Conservation (phyloP, 2,113 vertebrate genomes). For the Leucopsar rothschildi region DNA sequence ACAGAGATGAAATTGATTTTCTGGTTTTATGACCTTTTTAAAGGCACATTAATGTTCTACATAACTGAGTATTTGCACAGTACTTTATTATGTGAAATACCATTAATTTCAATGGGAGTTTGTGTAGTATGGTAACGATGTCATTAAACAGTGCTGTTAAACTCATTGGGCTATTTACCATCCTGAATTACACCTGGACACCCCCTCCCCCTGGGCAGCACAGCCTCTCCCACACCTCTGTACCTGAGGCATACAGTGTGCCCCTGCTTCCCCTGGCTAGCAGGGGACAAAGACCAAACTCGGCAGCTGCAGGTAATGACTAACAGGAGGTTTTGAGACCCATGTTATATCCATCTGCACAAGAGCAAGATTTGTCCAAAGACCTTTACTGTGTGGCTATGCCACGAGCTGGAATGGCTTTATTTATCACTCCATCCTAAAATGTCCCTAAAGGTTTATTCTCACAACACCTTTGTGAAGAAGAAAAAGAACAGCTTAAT, state of each 20-base stretch:
- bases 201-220: neutral
- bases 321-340: neutral
- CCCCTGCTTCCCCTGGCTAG: neutral
- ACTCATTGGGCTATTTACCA: constrained; percentile 14
- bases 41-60: constrained; percentile 33
- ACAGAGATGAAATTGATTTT: constrained; percentile 3
- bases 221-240: neutral
- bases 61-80: constrained; percentile 35
- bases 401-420: neutral
- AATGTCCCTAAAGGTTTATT: neutral
- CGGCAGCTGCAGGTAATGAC: constrained; percentile 9
- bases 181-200: constrained; percentile 21
- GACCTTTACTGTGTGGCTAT: neutral
- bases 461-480: neutral
- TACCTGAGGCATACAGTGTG: neutral
- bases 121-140: constrained; percentile 44
- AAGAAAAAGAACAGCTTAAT: neutral
- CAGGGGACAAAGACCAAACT: neutral
- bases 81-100: constrained; percentile 58
- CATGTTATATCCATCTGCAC: neutral
- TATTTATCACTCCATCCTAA: neutral
- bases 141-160: constrained; percentile 49
- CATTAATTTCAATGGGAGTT: constrained; percentile 58
- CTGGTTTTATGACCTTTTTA: constrained; percentile 37
- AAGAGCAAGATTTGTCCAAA: neutral